These are phyloP conservation scores for human DNA, from an alignment of 2,113 vertebrate genomes.

Conservation along the genomic window GRCh38 chr2:50448501-50449000, in stretches of 20 bases:
- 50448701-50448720: conserved; percentile 64
- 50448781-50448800: conserved; percentile 72
- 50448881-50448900: conserved; percentile 62
- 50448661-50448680: conserved; percentile 68
- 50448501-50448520: background rate
- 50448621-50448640: conserved; percentile 78
- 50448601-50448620: conserved; percentile 77
- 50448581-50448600: conserved; percentile 73
- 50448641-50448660: conserved; percentile 77
- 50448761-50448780: conserved; percentile 65
- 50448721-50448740: conserved; percentile 70
- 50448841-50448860: conserved; percentile 67
- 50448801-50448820: conserved; percentile 68
- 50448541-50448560: conserved; percentile 57
- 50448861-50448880: conserved; percentile 27
- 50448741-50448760: conserved; percentile 67
- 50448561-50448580: conserved; percentile 60
- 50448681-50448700: conserved; percentile 67
- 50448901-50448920: conserved; percentile 68
- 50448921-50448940: conserved; percentile 41
- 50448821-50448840: conserved; percentile 57
- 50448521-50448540: background rate
- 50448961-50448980: conserved; percentile 34
- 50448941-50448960: conserved; percentile 45
- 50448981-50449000: conserved; percentile 56